These are phyloP conservation scores for Andricus curvator DNA, from an alignment of 2,888 invertebrate species.

Conservation along the genomic window DNA sequence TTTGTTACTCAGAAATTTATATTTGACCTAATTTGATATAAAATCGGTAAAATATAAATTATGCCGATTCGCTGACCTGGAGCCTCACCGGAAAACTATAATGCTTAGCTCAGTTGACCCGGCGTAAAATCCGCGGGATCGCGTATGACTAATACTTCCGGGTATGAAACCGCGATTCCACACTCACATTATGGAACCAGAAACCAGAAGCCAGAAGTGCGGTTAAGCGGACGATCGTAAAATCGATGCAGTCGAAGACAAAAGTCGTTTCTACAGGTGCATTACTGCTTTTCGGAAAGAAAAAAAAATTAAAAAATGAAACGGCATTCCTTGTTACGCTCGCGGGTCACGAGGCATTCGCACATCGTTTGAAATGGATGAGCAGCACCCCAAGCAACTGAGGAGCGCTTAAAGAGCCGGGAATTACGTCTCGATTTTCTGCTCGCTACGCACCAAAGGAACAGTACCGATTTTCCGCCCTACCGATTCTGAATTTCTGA, in stretches of 20 bases:
- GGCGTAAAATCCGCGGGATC: conserved; percentile 61
- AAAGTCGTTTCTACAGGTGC: conserved; percentile 50
- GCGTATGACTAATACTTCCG: conserved; percentile 68
- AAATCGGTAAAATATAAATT: too few relatives aligned
- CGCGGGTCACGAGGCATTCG: conserved; percentile 73
- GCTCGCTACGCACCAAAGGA: conserved; percentile 72
- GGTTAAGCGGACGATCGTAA: conserved; percentile 50
- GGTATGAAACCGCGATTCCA: conserved; percentile 59
- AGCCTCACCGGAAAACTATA: too few relatives aligned
- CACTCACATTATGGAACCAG: conserved; percentile 51
- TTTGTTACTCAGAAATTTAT: too few relatives aligned
- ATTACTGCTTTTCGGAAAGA: not conserved
- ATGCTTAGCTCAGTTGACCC: conserved; percentile 62
- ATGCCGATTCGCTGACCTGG: too few relatives aligned
- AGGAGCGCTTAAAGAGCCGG: conserved; percentile 44
- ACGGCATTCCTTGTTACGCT: conserved; percentile 75
- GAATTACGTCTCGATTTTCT: conserved; percentile 70
- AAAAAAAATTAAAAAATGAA: conserved; percentile 39
- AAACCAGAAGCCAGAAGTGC: conserved; percentile 43
- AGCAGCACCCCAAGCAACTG: conserved; percentile 51
- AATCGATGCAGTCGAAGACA: conserved; percentile 41
- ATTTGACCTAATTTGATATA: too few relatives aligned
- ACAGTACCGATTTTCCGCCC: conserved; percentile 72
- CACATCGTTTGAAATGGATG: conserved; percentile 60
- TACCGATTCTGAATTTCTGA: conserved; percentile 61